phyloP scores from a whole-genome alignment of 1,140 invertebrate genomes.

The Polyergus mexicanus region DNA sequence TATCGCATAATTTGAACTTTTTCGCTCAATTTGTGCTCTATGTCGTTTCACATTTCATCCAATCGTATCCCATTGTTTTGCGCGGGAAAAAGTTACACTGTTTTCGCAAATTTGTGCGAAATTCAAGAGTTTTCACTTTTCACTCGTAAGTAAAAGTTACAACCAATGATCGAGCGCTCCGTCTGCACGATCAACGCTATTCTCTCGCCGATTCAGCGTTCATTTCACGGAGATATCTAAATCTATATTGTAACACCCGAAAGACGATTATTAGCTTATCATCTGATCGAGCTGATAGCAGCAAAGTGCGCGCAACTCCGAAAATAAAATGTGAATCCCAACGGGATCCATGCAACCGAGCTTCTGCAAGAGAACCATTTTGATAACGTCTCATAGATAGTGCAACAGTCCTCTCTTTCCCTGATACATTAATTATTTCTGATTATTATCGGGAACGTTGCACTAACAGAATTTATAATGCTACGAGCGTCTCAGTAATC shows the following conservation, averaged over 20 bases:
- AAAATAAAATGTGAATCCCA: slow-evolving; percentile 46
- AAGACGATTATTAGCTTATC: slow-evolving; percentile 53
- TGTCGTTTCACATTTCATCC: slow-evolving; percentile 8
- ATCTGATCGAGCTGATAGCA: slow-evolving; percentile 38
- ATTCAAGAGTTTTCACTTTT: slow-evolving; percentile 49
- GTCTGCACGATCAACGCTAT: slow-evolving; percentile 10
- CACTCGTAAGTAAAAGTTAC: background rate
- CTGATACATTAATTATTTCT: slow-evolving; percentile 35
- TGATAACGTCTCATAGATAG: slow-evolving; percentile 24
- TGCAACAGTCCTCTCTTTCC: background rate
- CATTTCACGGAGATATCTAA: background rate
- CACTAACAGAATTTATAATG: slow-evolving; percentile 14
- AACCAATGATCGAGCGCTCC: background rate
- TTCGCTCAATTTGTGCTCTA: slow-evolving; percentile 16
- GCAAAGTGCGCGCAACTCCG: background rate
- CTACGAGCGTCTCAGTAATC: background rate
- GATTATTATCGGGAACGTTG: background rate
- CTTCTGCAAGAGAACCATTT: slow-evolving; percentile 16
- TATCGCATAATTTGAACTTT: slow-evolving; percentile 38
- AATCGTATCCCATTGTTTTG: slow-evolving; percentile 1
- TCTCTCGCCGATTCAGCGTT: slow-evolving; percentile 11
- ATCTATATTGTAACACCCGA: background rate
- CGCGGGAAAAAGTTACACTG: slow-evolving; percentile 20
- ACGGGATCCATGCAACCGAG: background rate
- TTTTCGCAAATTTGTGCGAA: slow-evolving; percentile 16